phyloP scores from a whole-genome alignment of 2,797 vertebrate species.

The Potorous gilbertii region DNA sequence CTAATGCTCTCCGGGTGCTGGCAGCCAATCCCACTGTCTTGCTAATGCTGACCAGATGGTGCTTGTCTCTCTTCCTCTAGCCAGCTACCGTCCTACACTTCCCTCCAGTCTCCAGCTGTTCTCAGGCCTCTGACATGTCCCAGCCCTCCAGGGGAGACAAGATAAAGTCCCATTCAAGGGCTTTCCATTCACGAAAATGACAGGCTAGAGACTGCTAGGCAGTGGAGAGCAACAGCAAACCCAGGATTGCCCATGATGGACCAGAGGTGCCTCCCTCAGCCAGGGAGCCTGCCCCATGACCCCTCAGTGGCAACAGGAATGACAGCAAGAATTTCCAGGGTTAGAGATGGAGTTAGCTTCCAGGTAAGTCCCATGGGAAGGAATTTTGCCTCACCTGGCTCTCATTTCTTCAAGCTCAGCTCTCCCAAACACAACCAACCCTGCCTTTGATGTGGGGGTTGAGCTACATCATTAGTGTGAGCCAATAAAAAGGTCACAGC shows the following conservation, averaged over 20 bases:
- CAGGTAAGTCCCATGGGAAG: neutral
- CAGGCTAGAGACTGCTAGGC: neutral
- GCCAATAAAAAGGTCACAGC: constrained; percentile 73
- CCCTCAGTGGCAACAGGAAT: neutral
- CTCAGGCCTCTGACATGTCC: neutral
- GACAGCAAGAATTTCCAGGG: neutral
- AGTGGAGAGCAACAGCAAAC: neutral
- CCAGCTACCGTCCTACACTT: neutral
- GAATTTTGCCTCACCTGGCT: neutral
- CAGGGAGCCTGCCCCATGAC: neutral
- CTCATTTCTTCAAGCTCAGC: neutral
- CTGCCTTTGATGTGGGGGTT: neutral
- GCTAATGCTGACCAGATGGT: constrained; percentile 6
- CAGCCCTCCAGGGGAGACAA: neutral
- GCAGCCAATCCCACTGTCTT: constrained; percentile 2
- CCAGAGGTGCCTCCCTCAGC: neutral
- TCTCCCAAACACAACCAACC: neutral
- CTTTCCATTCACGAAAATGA: constrained; percentile 70
- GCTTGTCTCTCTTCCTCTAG: accelerated
- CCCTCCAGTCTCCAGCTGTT: constrained; percentile 18
- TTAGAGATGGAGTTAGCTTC: neutral
- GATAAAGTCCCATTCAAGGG: constrained; percentile 65
- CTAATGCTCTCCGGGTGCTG: neutral
- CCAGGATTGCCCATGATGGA: neutral
- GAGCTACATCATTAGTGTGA: constrained; percentile 64